Base-by-base conservation (phyloP, 2,113 vertebrate genomes). In the Acanthochromis polyacanthus region DNA sequence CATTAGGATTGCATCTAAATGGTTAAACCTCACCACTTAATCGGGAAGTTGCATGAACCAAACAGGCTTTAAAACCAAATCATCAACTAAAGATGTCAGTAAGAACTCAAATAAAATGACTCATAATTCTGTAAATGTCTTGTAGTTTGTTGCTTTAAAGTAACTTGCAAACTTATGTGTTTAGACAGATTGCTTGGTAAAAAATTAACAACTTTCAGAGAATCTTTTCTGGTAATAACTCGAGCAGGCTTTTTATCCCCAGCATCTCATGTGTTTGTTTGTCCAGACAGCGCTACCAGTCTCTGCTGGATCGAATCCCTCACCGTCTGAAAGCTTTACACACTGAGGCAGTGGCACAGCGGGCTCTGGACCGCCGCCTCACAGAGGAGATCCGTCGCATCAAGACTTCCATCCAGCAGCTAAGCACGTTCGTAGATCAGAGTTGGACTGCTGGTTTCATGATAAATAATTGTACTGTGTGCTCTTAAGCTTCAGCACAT, bases 331-430 rank as follows among this genome's bases (percentile, higher is more conserved):
- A 92, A 71, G 92, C 93, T 11, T 93, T 99, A 57, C 96, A 96
- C 81, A 94, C 95, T 10, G 96, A 96, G 74, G 83, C 92, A 28
- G 92, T 97, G 83, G 95, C 94, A 3, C 96, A 97, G 90, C 88
- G 69, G 38, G 48, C 95, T 53, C 84, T 97, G 73, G 93, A 97
- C 88, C 94, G 93, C 16, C 93, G 92, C 17, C 95, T 97, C 74
- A 93, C 92, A 4, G 93, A 96, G 78, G 96, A 98, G 72, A 88
- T 97, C 55, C 83, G 93, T 65, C 83, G 72, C 87, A 96, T 97
- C 85, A 96, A 95, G 86, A 92, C 85, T 38, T 93, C 94, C 61
- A 90, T 97, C 67, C 92, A 93, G 65, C 90, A 95, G 60, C 87
- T 98, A 68, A 93, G 93, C 77, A 90, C 68, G 97, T 97, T 86